These are phyloP conservation scores for Cyprinodon variegatus DNA, from an alignment of 2,113 vertebrate species.

Conservation along the genomic window DNA sequence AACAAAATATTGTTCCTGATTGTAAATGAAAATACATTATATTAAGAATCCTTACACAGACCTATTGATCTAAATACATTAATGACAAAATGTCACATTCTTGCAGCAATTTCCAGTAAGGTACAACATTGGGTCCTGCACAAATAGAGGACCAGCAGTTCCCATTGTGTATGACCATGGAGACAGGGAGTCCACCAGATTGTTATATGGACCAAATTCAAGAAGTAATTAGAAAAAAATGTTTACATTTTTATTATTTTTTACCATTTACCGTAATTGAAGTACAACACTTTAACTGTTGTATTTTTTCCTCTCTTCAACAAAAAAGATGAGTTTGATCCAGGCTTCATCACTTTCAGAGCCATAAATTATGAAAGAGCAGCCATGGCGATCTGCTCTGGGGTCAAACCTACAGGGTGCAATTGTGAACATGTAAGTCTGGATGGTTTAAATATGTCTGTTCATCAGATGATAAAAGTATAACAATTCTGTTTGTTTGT, in stretches of 20 bases:
- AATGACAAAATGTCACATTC: neutral
- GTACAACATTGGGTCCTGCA: constrained; percentile 7
- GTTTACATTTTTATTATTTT: neutral
- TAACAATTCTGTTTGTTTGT: too few relatives aligned
- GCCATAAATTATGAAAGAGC: constrained; percentile 19
- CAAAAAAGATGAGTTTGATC: constrained; percentile 21
- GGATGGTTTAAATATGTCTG: neutral
- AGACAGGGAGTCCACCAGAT: constrained; percentile 19
- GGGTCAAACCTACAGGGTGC: neutral
- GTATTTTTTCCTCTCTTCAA: neutral
- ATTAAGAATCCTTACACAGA: too few relatives aligned
- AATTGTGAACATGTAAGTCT: constrained; percentile 27
- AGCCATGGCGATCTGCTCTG: constrained; percentile 43
- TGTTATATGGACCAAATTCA: neutral
- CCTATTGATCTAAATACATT: too few relatives aligned
- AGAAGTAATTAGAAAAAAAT: constrained; percentile 14
- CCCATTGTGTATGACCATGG: constrained; percentile 39
- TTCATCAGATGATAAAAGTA: too few relatives aligned
- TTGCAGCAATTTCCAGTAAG: constrained; percentile 42
- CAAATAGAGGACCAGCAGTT: constrained; percentile 29
- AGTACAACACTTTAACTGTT: neutral
- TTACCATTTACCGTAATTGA: neutral
- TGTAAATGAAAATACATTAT: too few relatives aligned
- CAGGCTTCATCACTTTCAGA: constrained; percentile 41
- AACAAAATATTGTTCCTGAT: too few relatives aligned